Percentiles rank a stretch among this genome's conserved stretches.
Conservation (phyloP, 2,797 vertebrate genomes). For the Heliangelus exortis region DNA sequence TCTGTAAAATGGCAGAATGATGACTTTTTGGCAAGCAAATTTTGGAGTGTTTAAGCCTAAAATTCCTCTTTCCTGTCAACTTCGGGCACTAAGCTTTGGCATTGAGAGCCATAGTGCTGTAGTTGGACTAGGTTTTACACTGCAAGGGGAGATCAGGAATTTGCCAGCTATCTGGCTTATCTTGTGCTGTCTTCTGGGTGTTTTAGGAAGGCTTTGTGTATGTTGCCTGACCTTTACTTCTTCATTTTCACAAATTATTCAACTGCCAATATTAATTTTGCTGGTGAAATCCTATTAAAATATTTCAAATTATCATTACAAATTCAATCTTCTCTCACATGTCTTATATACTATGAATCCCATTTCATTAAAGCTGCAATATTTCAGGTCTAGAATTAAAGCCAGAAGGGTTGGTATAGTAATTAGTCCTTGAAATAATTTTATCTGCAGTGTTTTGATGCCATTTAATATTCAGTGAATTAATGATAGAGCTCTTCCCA, state of each 20-base stretch:
- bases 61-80: background rate
- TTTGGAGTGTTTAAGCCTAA: background rate
- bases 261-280: slow-evolving; percentile 43
- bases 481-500: background rate
- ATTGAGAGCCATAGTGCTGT: background rate
- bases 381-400: slow-evolving; percentile 51
- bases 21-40: background rate
- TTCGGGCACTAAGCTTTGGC: background rate
- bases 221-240: background rate
- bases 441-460: slow-evolving; percentile 22
- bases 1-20: background rate
- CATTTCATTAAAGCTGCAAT: slow-evolving; percentile 18
- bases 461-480: background rate
- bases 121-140: background rate
- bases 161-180: background rate
- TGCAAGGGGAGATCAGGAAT: background rate
- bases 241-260: slow-evolving; percentile 13
- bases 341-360: slow-evolving; percentile 12
- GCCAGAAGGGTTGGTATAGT: slow-evolving; percentile 27
- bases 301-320: slow-evolving; percentile 41
- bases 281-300: slow-evolving; percentile 45
- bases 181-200: background rate
- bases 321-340: slow-evolving; percentile 24
- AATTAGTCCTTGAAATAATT: slow-evolving; percentile 56
- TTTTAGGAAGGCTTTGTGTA: background rate